Evolutionary conservation across 1,140 invertebrate species (phyloP).

Genomic region (Drosophila hydei): DNA sequence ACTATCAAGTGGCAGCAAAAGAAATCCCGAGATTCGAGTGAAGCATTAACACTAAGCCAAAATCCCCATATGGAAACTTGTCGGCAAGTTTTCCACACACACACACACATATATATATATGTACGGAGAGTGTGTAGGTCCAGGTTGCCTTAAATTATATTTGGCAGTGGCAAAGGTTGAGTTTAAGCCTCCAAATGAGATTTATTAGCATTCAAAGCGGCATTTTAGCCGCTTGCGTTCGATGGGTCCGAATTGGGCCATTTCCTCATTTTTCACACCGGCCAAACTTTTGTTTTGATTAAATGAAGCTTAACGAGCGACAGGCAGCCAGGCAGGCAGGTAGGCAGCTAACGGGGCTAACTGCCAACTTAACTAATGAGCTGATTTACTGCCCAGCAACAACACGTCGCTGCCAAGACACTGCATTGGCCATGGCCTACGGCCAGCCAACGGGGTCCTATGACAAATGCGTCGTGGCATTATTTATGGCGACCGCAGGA

Average conservation of each 20-base stretch:
- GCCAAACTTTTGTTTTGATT: constrained; percentile 81
- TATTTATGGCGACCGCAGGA: constrained; percentile 80
- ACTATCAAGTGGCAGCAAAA: constrained; percentile 24
- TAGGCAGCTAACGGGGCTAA: constrained; percentile 13
- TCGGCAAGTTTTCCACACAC: constrained; percentile 35
- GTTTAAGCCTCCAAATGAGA: constrained; percentile 67
- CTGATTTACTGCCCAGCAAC: constrained; percentile 74
- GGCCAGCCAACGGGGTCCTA: constrained; percentile 54
- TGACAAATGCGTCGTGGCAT: constrained; percentile 75
- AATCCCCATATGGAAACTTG: constrained; percentile 22
- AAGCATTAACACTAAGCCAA: constrained; percentile 21
- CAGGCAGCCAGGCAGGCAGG: constrained; percentile 27
- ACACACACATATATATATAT: not conserved
- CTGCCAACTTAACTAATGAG: constrained; percentile 81
- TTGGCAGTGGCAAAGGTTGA: constrained; percentile 54
- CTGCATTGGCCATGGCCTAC: constrained; percentile 48
- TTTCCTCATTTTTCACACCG: constrained; percentile 74
- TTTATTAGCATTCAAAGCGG: constrained; percentile 83
- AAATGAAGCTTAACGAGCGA: constrained; percentile 80
- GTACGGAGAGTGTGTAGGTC: not conserved
- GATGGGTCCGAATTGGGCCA: constrained; percentile 11
- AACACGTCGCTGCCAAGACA: constrained; percentile 54
- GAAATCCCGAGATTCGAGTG: constrained; percentile 21
- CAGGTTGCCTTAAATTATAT: constrained; percentile 64
- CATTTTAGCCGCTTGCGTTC: constrained; percentile 65